phyloP scores from a whole-genome alignment of 2,888 invertebrate species.

The Acanthococcus lagerstroemiae region DNA sequence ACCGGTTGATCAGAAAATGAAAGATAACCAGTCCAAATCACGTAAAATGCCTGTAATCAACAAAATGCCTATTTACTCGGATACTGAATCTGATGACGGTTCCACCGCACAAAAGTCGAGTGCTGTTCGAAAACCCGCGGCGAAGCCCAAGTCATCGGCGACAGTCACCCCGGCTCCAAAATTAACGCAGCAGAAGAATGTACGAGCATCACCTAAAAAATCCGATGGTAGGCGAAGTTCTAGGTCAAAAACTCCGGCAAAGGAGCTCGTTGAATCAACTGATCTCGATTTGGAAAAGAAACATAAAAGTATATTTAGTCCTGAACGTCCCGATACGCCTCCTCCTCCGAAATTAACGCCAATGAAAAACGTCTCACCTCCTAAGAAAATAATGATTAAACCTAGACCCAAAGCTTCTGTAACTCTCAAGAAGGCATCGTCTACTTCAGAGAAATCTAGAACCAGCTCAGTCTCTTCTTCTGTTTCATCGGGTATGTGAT shows the following conservation, averaged over 20 bases:
- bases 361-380: conserved; percentile 39
- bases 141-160: conserved; percentile 19
- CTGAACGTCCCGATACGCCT: conserved; percentile 61
- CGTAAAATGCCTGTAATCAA: conserved; percentile 14
- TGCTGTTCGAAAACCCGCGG: conserved; percentile 9
- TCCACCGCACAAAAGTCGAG: conserved; percentile 15
- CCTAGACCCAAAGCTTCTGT: conserved; percentile 40
- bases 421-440: conserved; percentile 33
- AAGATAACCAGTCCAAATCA: background rate
- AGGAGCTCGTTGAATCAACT: conserved; percentile 4
- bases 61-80: conserved; percentile 16
- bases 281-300: conserved; percentile 16
- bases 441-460: conserved; percentile 30
- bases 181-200: conserved; percentile 2
- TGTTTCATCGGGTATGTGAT: conserved; percentile 26
- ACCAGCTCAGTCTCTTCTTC: conserved; percentile 30
- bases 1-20: conserved; percentile 4
- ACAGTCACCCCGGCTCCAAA: conserved; percentile 15
- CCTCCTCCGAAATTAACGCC: conserved; percentile 43
- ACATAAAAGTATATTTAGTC: conserved; percentile 58
- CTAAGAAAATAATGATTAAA: conserved; percentile 40
- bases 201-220: conserved; percentile 14
- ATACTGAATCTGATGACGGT: conserved; percentile 10
- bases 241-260: conserved; percentile 20
- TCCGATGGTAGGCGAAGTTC: conserved; percentile 6